Evolutionary conservation across 2,888 invertebrate species (phyloP), one percentile per base, ranked within the genome.

Genomic region (Melipona beecheii): DNA sequence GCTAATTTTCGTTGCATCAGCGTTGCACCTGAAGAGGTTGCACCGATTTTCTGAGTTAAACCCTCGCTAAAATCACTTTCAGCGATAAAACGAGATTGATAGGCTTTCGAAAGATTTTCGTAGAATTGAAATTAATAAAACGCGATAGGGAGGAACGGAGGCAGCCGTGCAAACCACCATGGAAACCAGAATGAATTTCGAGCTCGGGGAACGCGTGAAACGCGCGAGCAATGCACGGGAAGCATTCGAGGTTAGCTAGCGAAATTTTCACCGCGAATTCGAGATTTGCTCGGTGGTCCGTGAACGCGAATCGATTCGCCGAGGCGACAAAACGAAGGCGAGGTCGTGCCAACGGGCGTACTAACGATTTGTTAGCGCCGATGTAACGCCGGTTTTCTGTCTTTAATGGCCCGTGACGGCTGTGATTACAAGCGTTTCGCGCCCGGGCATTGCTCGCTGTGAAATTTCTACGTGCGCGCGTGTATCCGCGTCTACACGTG

Each of bases 361-460:
- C 24, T 58, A 50, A 76, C 66, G 80, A 87, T 88, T 88, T 83
- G 87, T 84, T 84, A 74, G 78, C 79, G 74, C 82, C 82, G 78
- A 68, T 68, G 24, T 27, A 54, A 69, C 69, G 70, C 17, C 24
- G 66, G 49, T 89, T 86, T 66, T 81, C 78, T 58, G 74, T 68
- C 80, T 66, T 49, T 87, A 89, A 89, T 87, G 87, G 84, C 11
- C 88, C 89, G 85, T 87, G 79, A 89, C 88, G 79, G 72, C 50
- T 56, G 76, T 66, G 68, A 86, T 86, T 86, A 86, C 79, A 71
- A 73, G 52, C 82, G 17, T n/a, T 66, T 66, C 78, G 27, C 52
- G 68, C 62, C 60, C 60, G 81, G 66, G 3, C 43, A 19, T 27
- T 27, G 50, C 43, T 15, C 24, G 5, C 50, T 27, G 27, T 68